These are phyloP conservation scores for Discoglossus pictus DNA, from an alignment of 2,797 vertebrate genomes.

Conservation along the genomic window DNA sequence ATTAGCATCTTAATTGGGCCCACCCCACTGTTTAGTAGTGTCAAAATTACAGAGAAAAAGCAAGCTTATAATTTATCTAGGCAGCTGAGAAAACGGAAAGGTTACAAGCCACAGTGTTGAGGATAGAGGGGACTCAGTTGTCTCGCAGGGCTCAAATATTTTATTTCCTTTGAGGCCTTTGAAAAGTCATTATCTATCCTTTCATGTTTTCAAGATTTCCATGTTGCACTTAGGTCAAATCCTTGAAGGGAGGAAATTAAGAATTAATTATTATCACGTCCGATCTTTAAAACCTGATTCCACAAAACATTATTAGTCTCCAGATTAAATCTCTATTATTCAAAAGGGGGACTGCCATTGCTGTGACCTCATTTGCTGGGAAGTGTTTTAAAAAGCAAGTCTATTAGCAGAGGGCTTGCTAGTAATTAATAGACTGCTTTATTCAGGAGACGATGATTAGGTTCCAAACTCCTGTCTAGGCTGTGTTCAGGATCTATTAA, in stretches of 20 bases:
- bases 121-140: slow-evolving; percentile 36
- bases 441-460: slow-evolving; percentile 38
- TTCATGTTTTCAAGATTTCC: slow-evolving; percentile 47
- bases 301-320: slow-evolving; percentile 53
- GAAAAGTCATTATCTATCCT: slow-evolving; percentile 45
- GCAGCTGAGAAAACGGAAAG: slow-evolving; percentile 34
- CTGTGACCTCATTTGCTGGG: slow-evolving; percentile 50
- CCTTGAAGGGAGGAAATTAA: slow-evolving; percentile 30
- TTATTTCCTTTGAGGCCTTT: slow-evolving; percentile 30
- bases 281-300: slow-evolving; percentile 55
- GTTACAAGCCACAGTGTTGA: slow-evolving; percentile 23
- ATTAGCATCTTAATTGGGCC: slow-evolving; percentile 31
- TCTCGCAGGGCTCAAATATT: slow-evolving; percentile 17
- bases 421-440: slow-evolving; percentile 46
- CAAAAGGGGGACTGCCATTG: slow-evolving; percentile 53
- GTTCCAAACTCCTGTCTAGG: slow-evolving; percentile 29
- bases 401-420: slow-evolving; percentile 47
- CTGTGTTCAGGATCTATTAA: slow-evolving; percentile 32
- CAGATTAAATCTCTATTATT: slow-evolving; percentile 54
- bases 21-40: slow-evolving; percentile 40
- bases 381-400: slow-evolving; percentile 51
- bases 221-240: slow-evolving; percentile 45
- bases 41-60: slow-evolving; percentile 15
- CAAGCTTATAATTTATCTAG: slow-evolving; percentile 28
- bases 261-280: slow-evolving; percentile 58